Conservation (phyloP, 2,888 invertebrate genomes). For the Polyommatus icarus region DNA sequence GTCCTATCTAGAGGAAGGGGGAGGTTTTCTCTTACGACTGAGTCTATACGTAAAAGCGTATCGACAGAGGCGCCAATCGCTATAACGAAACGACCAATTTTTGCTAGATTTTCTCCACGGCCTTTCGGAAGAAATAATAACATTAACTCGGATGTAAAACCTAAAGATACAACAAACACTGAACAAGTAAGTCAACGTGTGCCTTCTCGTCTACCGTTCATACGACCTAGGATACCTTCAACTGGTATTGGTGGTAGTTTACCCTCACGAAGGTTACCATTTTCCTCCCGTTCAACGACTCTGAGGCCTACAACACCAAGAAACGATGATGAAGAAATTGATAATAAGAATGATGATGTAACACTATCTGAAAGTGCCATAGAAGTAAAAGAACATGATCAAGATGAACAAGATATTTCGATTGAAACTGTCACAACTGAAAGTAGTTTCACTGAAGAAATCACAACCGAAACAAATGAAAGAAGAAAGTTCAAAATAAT, state of each 20-base stretch:
- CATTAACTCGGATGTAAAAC: slow-evolving; percentile 42
- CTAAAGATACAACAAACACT: slow-evolving; percentile 44
- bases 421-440: slow-evolving; percentile 53
- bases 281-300: slow-evolving; percentile 57
- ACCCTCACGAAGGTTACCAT: slow-evolving; percentile 61
- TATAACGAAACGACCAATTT: slow-evolving; percentile 57
- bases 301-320: slow-evolving; percentile 47
- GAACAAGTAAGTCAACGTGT: slow-evolving; percentile 50
- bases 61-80: slow-evolving; percentile 48
- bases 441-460: slow-evolving; percentile 52
- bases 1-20: slow-evolving; percentile 63
- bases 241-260: slow-evolving; percentile 45
- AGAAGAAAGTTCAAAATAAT: slow-evolving; percentile 63
- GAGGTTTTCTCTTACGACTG: slow-evolving; percentile 61
- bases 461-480: slow-evolving; percentile 56
- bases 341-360: slow-evolving; percentile 66
- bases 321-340: slow-evolving; percentile 57
- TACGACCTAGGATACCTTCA: slow-evolving; percentile 48
- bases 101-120: slow-evolving; percentile 68
- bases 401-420: slow-evolving; percentile 46
- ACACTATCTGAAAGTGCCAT: slow-evolving; percentile 74
- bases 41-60: slow-evolving; percentile 47
- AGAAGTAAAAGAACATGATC: slow-evolving; percentile 71
- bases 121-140: slow-evolving; percentile 60
- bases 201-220: slow-evolving; percentile 50